Conservation (phyloP, 2,888 invertebrate species). For the Callosobruchus maculatus region DNA sequence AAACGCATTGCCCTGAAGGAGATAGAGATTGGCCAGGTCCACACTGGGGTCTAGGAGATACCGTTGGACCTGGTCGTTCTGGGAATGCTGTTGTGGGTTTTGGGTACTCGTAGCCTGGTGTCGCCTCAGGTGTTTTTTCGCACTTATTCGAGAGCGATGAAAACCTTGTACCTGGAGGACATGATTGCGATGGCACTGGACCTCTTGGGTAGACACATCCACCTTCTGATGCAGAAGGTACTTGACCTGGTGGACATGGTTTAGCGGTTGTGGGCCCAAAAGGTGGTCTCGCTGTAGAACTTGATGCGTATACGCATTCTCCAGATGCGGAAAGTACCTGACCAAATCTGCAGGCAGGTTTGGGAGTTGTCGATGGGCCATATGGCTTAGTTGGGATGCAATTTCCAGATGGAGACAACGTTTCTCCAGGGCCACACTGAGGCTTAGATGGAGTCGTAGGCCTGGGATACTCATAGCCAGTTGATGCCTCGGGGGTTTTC, state of each 20-base stretch:
- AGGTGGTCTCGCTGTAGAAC: constrained; percentile 18
- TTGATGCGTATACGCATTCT: constrained; percentile 15
- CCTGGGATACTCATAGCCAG: constrained; percentile 22
- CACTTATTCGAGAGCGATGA: neutral
- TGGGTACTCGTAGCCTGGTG: neutral
- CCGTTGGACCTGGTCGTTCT: neutral
- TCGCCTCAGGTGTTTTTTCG: neutral
- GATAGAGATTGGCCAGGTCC: constrained; percentile 10
- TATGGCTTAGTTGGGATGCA: neutral
- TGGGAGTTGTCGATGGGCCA: constrained; percentile 15
- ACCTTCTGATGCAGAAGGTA: constrained; percentile 12
- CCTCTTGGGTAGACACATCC: constrained; percentile 19
- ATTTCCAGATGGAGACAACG: constrained; percentile 19
- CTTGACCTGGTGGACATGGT: constrained; percentile 46
- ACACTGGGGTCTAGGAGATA: neutral
- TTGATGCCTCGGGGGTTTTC: neutral
- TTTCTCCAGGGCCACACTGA: constrained; percentile 18
- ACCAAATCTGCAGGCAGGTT: constrained; percentile 10
- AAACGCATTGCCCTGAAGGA: constrained; percentile 2
- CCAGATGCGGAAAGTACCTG: constrained; percentile 17
- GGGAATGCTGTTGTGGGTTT: neutral
- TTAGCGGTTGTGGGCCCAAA: neutral
- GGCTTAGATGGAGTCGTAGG: constrained; percentile 4
- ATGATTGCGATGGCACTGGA: neutral
- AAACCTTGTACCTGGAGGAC: neutral